Evolutionary conservation across 2,113 vertebrate genomes (phyloP), one percentile per base, ranked within the genome.

Genomic region (Callithrix jacchus): DNA sequence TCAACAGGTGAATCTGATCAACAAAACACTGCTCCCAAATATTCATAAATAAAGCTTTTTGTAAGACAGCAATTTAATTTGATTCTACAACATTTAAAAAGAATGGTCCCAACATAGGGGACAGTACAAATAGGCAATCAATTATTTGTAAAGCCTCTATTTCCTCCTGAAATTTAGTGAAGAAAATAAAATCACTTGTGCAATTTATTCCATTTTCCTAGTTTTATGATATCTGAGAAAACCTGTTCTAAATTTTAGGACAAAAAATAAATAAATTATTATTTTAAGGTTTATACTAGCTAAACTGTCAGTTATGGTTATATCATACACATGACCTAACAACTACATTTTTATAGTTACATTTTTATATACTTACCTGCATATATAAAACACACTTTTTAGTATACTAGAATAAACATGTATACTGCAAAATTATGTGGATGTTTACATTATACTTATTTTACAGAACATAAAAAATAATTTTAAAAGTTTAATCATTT

Each of bases 401-500:
- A 82, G 7, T 83, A 64, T 40, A 54, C 21, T 40, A 90, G 42
- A 89, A 84, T 74, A 93, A 84, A 94, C 18, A 42, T 8, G 4
- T 7, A 49, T 20, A 66, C 42, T 68, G 21, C 61, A 86, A 94
- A 86, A 87, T 76, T 87, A 90, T 32, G 5, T 42, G 71, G 12
- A 20, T 89, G 30, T 66, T 56, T 93, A 56, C 8, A 94, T 70
- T 92, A 77, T 71, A 61, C 25, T 52, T 18, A 94, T 61, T 89
- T 83, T 83, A 86, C 54, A 35, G 11, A 86, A 71, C 32, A 61
- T 54, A 76, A 93, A 92, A 7, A 70, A 90, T n/a, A 95, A 61
- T 27, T 95, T 77, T 70, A 45, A 87, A 25, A 27, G 83, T 94
- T 87, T 64, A 80, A 94, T 91, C 79, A 79, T 27, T 76, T 64